Conservation (phyloP, 2,797 vertebrate species). For the Euthynnus affinis region DNA sequence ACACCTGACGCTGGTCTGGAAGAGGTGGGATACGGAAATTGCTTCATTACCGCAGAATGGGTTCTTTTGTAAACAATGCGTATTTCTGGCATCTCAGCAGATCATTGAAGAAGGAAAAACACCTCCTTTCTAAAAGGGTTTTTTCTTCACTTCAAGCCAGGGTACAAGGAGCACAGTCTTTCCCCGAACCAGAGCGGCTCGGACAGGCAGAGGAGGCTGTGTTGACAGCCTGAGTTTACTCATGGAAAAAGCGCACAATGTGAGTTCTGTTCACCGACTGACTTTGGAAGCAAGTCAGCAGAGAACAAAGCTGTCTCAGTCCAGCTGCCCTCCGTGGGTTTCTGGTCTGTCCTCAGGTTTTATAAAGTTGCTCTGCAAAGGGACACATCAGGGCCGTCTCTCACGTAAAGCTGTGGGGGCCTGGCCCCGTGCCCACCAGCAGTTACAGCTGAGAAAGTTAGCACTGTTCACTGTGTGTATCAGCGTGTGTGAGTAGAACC, state of each 20-base stretch:
- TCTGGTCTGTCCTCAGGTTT: slow-evolving; percentile 84
- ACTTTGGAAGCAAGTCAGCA: slow-evolving; percentile 88
- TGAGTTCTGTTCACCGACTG: slow-evolving; percentile 87
- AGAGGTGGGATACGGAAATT: slow-evolving; percentile 77
- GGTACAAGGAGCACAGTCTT: slow-evolving; percentile 85
- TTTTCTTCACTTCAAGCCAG: slow-evolving; percentile 61
- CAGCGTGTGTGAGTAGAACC: slow-evolving; percentile 40
- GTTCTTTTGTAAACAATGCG: slow-evolving; percentile 81
- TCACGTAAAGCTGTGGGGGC: slow-evolving; percentile 73
- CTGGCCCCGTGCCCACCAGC: slow-evolving; percentile 73
- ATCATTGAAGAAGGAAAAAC: slow-evolving; percentile 84
- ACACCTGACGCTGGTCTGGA: slow-evolving; percentile 54
- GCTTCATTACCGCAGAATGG: slow-evolving; percentile 79
- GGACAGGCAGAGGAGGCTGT: slow-evolving; percentile 87
- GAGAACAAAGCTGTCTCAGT: slow-evolving; percentile 90
- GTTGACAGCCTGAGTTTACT: slow-evolving; percentile 89
- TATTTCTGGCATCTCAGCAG: slow-evolving; percentile 79
- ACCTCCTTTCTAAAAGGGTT: slow-evolving; percentile 76
- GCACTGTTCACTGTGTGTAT: slow-evolving; percentile 59
- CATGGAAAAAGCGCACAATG: slow-evolving; percentile 90
- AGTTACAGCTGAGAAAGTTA: slow-evolving; percentile 71
- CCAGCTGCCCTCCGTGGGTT: slow-evolving; percentile 83
- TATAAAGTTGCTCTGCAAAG: slow-evolving; percentile 81
- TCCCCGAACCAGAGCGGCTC: slow-evolving; percentile 71
- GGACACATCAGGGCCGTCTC: slow-evolving; percentile 78